A percentile compares a stretch with the other conserved stretches of the same genome.
Conservation (phyloP, 2,797 vertebrate genomes). For the Phaenicophaeus curvirostris region DNA sequence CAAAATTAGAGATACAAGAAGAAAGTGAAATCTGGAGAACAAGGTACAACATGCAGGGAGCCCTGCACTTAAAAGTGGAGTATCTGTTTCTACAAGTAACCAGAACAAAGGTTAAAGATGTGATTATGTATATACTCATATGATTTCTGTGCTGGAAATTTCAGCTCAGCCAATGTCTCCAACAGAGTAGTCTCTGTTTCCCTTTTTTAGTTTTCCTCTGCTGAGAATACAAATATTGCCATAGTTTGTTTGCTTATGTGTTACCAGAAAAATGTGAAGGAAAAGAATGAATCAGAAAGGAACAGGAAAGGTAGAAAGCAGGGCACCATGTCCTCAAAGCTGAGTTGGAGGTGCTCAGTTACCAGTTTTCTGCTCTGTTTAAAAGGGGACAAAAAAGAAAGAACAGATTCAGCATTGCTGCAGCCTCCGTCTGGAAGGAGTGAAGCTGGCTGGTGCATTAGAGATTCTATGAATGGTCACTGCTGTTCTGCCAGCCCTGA, state of each 20-base stretch:
- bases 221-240: background rate
- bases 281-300: background rate
- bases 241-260: background rate
- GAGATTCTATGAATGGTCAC: background rate
- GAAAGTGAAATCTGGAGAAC: background rate
- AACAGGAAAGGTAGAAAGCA: background rate
- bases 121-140: background rate
- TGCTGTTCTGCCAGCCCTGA: background rate
- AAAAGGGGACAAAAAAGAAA: background rate
- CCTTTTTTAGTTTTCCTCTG: background rate
- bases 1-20: background rate
- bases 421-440: background rate
- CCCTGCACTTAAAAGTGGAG: background rate
- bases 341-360: background rate
- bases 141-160: background rate
- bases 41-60: background rate
- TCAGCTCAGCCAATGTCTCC: background rate
- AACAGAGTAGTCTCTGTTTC: background rate
- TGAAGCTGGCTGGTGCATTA: background rate
- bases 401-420: background rate
- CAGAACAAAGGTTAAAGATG: background rate
- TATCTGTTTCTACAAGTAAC: background rate
- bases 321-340: background rate
- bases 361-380: conserved; percentile 32
- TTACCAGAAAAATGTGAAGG: conserved; percentile 4